phyloP scores from a whole-genome alignment of 2,797 vertebrate species.

The Rachycentron canadum region DNA sequence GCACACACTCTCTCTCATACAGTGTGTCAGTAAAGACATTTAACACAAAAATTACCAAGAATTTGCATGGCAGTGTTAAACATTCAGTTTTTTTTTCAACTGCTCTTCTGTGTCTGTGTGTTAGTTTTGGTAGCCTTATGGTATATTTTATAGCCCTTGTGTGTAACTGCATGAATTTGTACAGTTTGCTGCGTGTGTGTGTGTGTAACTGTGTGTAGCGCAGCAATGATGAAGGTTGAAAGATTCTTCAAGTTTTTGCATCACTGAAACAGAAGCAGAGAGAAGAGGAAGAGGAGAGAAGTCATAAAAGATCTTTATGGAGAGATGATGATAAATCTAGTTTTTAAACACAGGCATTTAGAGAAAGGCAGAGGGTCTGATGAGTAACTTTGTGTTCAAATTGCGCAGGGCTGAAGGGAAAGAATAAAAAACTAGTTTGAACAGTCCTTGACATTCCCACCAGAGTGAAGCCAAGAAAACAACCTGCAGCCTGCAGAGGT shows the following conservation, averaged over 20 bases:
- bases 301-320: slow-evolving; percentile 39
- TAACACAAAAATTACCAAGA: neutral
- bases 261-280: slow-evolving; percentile 1
- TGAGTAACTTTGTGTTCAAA: slow-evolving; percentile 46
- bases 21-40: slow-evolving; percentile 31
- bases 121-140: neutral
- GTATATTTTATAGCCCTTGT: neutral
- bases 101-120: neutral
- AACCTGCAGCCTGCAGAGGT: slow-evolving; percentile 18
- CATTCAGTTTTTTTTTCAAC: neutral
- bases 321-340: slow-evolving; percentile 11
- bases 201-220: neutral
- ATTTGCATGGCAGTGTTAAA: neutral
- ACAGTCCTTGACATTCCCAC: slow-evolving; percentile 43
- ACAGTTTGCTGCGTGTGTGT: neutral
- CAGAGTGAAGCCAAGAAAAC: slow-evolving; percentile 5
- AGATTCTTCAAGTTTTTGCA: slow-evolving; percentile 14
- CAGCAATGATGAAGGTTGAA: neutral
- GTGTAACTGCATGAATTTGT: neutral
- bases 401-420: slow-evolving; percentile 10
- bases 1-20: neutral
- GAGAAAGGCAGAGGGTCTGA: slow-evolving; percentile 32
- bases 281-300: neutral
- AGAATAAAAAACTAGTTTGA: slow-evolving; percentile 1
- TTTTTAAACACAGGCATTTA: slow-evolving; percentile 27